phyloP scores from a whole-genome alignment of 2,797 vertebrate genomes.

The Sebastes hubbsi region DNA sequence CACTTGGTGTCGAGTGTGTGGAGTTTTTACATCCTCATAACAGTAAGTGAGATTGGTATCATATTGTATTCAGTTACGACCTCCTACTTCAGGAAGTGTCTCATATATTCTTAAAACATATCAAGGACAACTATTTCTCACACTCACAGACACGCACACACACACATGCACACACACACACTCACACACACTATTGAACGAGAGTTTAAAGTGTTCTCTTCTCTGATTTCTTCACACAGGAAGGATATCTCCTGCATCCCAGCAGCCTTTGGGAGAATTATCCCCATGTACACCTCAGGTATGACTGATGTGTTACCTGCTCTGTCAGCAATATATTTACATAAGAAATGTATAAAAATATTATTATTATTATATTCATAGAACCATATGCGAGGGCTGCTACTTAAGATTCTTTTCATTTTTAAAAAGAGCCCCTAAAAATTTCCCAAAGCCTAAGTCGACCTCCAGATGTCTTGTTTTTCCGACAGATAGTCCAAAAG shows the following conservation, averaged over 20 bases:
- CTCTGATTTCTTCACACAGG: conserved; percentile 74
- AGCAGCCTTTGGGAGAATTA: conserved; percentile 97
- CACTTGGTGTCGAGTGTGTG: conserved; percentile 92
- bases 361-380: background rate
- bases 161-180: accelerated
- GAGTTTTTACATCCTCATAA: conserved; percentile 91
- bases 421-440: background rate
- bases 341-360: background rate
- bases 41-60: conserved; percentile 81
- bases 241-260: conserved; percentile 93
- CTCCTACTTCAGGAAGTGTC: background rate
- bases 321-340: background rate
- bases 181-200: background rate
- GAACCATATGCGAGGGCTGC: background rate
- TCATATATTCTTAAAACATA: background rate
- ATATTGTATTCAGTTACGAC: background rate
- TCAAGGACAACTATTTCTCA: background rate
- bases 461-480: background rate
- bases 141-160: accelerated
- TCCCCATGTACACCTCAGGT: conserved; percentile 96
- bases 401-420: background rate
- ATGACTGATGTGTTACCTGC: background rate
- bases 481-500: background rate
- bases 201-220: background rate
- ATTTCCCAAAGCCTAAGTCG: background rate